A percentile compares a stretch with the other conserved stretches of the same genome.
These are phyloP conservation scores for Notarius quadriscutis DNA, from an alignment of 2,113 vertebrate species.

Conservation along the genomic window DNA sequence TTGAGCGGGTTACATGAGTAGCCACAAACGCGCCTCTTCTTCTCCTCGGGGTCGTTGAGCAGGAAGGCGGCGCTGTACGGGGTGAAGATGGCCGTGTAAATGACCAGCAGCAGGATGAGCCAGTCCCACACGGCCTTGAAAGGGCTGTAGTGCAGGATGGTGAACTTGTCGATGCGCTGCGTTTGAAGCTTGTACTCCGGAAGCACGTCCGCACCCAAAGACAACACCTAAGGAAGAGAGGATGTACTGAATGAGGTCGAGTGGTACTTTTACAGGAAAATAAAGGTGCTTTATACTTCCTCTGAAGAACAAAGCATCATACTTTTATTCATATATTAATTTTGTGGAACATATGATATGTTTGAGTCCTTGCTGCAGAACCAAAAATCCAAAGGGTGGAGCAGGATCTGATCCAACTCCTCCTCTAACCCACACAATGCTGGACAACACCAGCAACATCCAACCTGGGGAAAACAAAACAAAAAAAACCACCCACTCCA, in stretches of 20 bases:
- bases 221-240: conserved; percentile 81
- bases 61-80: conserved; percentile 98
- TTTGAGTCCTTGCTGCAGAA: background rate
- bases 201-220: conserved; percentile 93
- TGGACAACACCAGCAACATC: background rate
- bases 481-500: background rate
- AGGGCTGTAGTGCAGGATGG: conserved; percentile 97
- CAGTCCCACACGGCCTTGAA: conserved; percentile 99
- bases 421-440: background rate
- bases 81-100: conserved; percentile 97
- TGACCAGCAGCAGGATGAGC: conserved; percentile 95
- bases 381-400: background rate
- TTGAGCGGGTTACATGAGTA: conserved; percentile 97
- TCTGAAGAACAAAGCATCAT: background rate
- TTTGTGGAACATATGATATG: background rate
- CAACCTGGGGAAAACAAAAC: background rate
- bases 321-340: background rate
- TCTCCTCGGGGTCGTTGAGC: conserved; percentile 93
- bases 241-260: background rate
- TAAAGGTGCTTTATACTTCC: background rate
- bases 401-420: background rate
- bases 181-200: conserved; percentile 98
- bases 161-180: conserved; percentile 93
- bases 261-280: background rate
- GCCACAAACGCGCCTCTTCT: conserved; percentile 88